Evolutionary conservation across 30 jellyfish, hydroid and myxozoan genomes (phyloP), one percentile per base, ranked within the genome.

Genomic region (Pseudorhiza aurosa): DNA sequence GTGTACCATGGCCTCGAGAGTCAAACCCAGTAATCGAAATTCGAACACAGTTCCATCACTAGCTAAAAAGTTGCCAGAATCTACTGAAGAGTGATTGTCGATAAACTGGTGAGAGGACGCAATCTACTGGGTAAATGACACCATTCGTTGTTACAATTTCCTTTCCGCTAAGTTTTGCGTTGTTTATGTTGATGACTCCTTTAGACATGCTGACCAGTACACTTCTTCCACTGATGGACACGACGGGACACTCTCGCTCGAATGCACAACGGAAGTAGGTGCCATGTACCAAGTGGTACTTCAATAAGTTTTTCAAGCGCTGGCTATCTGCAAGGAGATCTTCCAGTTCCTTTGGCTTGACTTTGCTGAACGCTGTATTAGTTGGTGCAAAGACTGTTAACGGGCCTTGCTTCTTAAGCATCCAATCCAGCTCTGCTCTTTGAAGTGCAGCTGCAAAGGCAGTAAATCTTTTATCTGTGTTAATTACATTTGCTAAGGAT

Each of bases 301-400:
- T 67, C 15, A 80, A 24, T 10, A 64, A 3, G 44, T 67, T 77
- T 29, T 58, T 39, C 47, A 78, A n/a, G 39, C 70, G 67, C 36
- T 35, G 35, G 11, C 46, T 37, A 33, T 78, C 65, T 24, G 82
- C 82, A 1, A 60, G 75, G 6, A 78, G 70, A 3, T 58, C 36
- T 47, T 60, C 82, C 82, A 78, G 36, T 9, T 62, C 68, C 43
- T 36, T 63, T 78, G 90, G 75, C 14, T 60, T 18, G 15, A 83
- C 14, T 45, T 83, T 59, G 63, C 81, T 71, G 64, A 83, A 83
- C 19, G 95, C 95, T 12, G 85, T 70, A 44, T 83, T 72, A 12
- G 85, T 69, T 21, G 95, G 95, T 8, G 95, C 95, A 32, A 83
- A 71, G 14, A 83, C 71, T 26, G 95, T 83, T 47, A 68, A 31